A percentile compares a stretch with the other conserved stretches of the same genome.
Evolutionary conservation across 2,797 vertebrate genomes (phyloP).

Genomic region (Fringilla coelebs): DNA sequence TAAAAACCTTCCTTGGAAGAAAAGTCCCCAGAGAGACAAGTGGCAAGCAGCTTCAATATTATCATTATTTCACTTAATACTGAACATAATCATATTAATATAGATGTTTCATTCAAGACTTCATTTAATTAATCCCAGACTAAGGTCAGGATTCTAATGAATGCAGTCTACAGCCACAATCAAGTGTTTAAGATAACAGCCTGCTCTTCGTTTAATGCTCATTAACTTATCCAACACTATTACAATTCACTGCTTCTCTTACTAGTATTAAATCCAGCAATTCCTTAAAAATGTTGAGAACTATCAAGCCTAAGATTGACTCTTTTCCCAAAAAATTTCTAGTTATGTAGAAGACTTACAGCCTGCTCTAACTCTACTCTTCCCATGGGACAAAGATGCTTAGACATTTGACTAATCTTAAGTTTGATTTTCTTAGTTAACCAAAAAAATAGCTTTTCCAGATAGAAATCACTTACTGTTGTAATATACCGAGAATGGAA

Average conservation of each 20-base stretch:
- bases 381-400: not conserved
- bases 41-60: not conserved
- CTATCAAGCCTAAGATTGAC: not conserved
- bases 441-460: not conserved
- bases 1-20: not conserved
- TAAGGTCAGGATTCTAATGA: slow-evolving; percentile 9
- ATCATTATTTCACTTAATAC: slow-evolving; percentile 8
- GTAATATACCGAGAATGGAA: slow-evolving; percentile 98
- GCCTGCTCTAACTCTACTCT: not conserved
- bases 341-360: not conserved
- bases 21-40: not conserved
- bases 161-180: not conserved
- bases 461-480: slow-evolving; percentile 81
- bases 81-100: not conserved
- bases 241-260: not conserved
- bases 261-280: not conserved
- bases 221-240: not conserved
- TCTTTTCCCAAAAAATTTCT: not conserved
- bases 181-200: not conserved
- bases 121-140: slow-evolving; percentile 14
- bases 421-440: not conserved
- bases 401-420: not conserved
- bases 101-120: not conserved
- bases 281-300: not conserved
- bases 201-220: not conserved